A percentile compares a stretch with the other conserved stretches of the same genome.
Evolutionary conservation across 2,888 invertebrate species (phyloP).

Genomic region (Cosmia trapezina): DNA sequence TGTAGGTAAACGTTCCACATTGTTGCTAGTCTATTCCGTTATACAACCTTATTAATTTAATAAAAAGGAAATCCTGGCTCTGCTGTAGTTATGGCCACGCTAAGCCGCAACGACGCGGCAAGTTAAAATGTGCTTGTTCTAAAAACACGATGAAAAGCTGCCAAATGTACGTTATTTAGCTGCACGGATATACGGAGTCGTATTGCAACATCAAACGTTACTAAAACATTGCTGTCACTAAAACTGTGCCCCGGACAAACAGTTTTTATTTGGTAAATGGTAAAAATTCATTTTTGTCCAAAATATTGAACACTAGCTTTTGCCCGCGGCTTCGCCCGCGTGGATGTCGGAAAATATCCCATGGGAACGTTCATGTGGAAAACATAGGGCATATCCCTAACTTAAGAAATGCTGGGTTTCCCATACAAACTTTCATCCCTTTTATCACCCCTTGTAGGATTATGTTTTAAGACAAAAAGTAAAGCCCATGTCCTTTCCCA

Average conservation of each 20-base stretch:
- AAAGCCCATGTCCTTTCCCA: too few species aligned
- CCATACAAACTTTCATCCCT: too few species aligned
- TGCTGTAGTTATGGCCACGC: slow-evolving; percentile 63
- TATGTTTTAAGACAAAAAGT: too few species aligned
- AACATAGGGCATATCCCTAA: too few species aligned
- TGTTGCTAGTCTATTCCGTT: slow-evolving; percentile 39
- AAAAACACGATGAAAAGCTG: slow-evolving; percentile 79
- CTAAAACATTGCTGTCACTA: not conserved
- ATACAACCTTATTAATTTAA: slow-evolving; percentile 60
- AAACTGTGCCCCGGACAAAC: not conserved
- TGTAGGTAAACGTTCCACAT: slow-evolving; percentile 33
- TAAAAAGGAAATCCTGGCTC: slow-evolving; percentile 58
- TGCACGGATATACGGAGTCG: slow-evolving; percentile 57
- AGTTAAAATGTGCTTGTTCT: slow-evolving; percentile 81
- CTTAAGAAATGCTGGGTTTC: too few species aligned
- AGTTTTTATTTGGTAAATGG: not conserved
- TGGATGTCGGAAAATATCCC: too few species aligned
- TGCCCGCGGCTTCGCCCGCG: too few species aligned
- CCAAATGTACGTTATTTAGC: slow-evolving; percentile 79
- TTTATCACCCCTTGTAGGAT: too few species aligned
- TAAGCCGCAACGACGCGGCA: slow-evolving; percentile 67
- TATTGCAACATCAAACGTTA: not conserved
- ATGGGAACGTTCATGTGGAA: too few species aligned
- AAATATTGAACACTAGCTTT: not conserved
- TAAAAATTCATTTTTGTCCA: not conserved